Conservation (phyloP, 2,888 invertebrate species). For the Halocaridina rubra region DNA sequence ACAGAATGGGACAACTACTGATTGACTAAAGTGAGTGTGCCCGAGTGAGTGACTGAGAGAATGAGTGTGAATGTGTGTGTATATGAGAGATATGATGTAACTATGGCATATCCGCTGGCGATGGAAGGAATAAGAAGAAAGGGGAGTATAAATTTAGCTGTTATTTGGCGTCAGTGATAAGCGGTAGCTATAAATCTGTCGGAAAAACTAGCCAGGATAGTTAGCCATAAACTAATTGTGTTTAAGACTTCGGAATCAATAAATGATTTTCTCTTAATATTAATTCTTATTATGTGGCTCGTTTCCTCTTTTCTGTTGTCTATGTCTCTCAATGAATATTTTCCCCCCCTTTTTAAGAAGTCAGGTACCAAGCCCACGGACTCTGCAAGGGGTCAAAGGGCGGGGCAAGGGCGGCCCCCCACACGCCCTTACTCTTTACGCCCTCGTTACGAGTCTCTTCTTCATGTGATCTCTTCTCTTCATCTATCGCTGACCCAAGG, state of each 20-base stretch:
- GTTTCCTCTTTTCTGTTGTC: background rate
- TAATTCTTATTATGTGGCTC: background rate
- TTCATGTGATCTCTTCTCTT: background rate
- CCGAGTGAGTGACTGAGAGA: background rate
- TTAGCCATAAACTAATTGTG: too few relatives aligned
- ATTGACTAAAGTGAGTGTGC: background rate
- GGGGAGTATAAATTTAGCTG: too few relatives aligned
- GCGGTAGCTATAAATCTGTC: too few relatives aligned
- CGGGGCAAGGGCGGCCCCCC: background rate
- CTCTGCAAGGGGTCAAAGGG: background rate
- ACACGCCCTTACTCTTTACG: background rate
- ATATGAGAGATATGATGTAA: background rate
- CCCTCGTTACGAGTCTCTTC: background rate
- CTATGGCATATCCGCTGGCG: background rate
- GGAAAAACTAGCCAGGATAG: too few relatives aligned
- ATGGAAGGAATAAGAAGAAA: too few relatives aligned
- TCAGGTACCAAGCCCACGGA: too few relatives aligned
- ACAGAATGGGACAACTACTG: background rate
- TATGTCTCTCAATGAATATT: background rate
- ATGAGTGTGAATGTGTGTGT: background rate
- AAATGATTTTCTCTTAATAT: too few relatives aligned
- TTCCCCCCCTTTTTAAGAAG: too few relatives aligned
- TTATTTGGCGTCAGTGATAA: background rate
- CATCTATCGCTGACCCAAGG: background rate
- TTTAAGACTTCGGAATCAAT: too few relatives aligned